Evolutionary conservation across 2,888 invertebrate species (phyloP), one percentile per base, ranked within the genome.

Genomic region (Cheilosia scutellata): DNA sequence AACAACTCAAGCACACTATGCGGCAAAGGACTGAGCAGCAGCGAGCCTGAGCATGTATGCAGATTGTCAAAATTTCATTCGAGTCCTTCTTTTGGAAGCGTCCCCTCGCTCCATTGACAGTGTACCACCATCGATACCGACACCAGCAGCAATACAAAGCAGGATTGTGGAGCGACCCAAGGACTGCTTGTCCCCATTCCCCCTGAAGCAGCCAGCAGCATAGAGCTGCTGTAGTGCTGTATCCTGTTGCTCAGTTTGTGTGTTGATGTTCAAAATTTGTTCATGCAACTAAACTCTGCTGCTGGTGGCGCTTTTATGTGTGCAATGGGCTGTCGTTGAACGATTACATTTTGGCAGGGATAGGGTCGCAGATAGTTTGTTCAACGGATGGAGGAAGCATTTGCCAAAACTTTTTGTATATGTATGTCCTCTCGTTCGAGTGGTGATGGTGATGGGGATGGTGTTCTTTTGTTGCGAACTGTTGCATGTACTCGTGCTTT

Each of bases 211-310:
- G 4, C 5, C 16, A 29, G 16, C 49, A 7, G 44, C 44, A 33
- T 33, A 49, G 42, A 63, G 40, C 58, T 47, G 53, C 47, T 71
- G 37, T 37, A 31, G 6, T 20, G 20, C 31, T 31, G 78, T 57
- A 79, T 79, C 79, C 79, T 79, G 79, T 79, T 79, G 79, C 79
- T 79, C 58, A 57, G 51, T 27, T 40, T 33, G 51, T 79, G 79
- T 72, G 57, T 51, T 44, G 72, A 53, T 70, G 55, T 72, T 79
- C 65, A 65, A 72, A 72, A 65, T 79, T 79, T 72, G 78, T 65
- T 79, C 78, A 60, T 72, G 65, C 72, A 58, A 60, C 78, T 65
- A 71, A 78, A 71, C 58, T 58, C 40, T 58, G 47, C 58, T 25
- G 25, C 11, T 57, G n/a, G 62, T 40, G 42, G 42, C 42, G 20